These are phyloP conservation scores for Amitus sp. DNA, from an alignment of 2,888 invertebrate species.

Conservation along the genomic window DNA sequence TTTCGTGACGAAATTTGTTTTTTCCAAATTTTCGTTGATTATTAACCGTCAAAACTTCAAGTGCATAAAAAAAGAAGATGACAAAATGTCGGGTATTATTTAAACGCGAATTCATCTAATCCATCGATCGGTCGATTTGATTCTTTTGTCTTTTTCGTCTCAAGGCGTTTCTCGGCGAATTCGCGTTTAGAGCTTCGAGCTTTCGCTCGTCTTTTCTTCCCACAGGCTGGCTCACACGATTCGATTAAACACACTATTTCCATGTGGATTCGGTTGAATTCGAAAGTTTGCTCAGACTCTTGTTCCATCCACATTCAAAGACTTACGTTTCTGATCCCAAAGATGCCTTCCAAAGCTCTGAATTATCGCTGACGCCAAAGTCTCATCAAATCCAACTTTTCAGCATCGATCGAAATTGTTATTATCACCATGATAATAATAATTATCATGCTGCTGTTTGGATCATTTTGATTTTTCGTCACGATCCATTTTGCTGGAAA, in stretches of 20 bases:
- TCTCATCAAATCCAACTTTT: too few relatives aligned
- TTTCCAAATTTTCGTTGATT: too few relatives aligned
- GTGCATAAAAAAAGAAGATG: neutral
- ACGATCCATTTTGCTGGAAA: too few relatives aligned
- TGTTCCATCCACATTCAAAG: neutral
- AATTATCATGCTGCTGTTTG: too few relatives aligned
- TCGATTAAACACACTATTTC: constrained; percentile 9
- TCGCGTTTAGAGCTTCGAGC: constrained; percentile 1
- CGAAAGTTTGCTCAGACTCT: constrained; percentile 5
- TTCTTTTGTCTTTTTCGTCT: neutral
- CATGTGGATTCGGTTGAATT: constrained; percentile 1
- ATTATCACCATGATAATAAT: too few relatives aligned
- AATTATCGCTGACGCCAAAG: too few relatives aligned
- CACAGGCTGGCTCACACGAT: neutral
- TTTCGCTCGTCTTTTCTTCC: neutral
- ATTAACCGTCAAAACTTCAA: too few relatives aligned
- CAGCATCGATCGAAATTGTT: too few relatives aligned
- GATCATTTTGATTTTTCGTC: too few relatives aligned
- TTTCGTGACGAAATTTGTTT: too few relatives aligned
- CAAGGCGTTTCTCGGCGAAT: neutral
- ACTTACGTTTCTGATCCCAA: neutral
- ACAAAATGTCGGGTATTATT: neutral
- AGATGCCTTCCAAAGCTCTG: neutral
- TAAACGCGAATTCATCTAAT: neutral
- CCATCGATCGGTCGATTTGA: constrained; percentile 4